Base-by-base conservation (phyloP, 2,113 vertebrate genomes). In the Ellobius talpinus region DNA sequence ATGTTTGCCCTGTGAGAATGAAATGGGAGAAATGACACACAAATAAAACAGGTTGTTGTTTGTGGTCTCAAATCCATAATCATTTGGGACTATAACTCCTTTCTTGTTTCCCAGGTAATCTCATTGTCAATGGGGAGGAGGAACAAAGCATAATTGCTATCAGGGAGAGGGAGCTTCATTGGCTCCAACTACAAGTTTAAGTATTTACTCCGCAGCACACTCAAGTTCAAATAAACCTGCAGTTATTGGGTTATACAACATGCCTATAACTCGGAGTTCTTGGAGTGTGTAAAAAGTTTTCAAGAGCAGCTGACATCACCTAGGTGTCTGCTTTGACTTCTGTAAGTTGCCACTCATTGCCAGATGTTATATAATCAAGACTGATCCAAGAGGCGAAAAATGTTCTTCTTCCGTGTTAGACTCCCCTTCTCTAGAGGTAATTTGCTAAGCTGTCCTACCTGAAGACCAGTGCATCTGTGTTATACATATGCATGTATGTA, bases 391-490 rank as follows among this genome's bases (percentile, higher is more conserved):
- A 97, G 74, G 97, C 95, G 97, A 98, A 95, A 92, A 98, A 94
- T 97, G 88, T 94, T 96, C 82, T 97, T 98, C 97, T 98, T 98
- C 99, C 98, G 98, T 98, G 96, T 98, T 98, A 82, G 89, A 98
- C 97, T 97, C 99, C 98, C 98, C 86, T 97, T 98, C 97, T 98
- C 98, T 99, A 98, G 98, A 98, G 96, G 98, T 98, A 78, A 89
- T 97, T 96, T 97, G 85, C 97, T 96, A 98, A 99, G 98, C 89
- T 82, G 96, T 98, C 97, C 91, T 98, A 98, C 95, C 87, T 97
- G 94, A 94, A 98, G 97, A 97, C 93, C 45, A 94, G 86, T 92
- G 90, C 63, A 88, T 97, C 93, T 94, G 39, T 96, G 84, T 98
- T 97, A 97, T 90, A 85, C 78, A 90, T 95, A 95, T 93, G 47